Evolutionary conservation across 2,113 vertebrate species (phyloP), one percentile per base, ranked within the genome.

Genomic region (Pterocles burchelli): DNA sequence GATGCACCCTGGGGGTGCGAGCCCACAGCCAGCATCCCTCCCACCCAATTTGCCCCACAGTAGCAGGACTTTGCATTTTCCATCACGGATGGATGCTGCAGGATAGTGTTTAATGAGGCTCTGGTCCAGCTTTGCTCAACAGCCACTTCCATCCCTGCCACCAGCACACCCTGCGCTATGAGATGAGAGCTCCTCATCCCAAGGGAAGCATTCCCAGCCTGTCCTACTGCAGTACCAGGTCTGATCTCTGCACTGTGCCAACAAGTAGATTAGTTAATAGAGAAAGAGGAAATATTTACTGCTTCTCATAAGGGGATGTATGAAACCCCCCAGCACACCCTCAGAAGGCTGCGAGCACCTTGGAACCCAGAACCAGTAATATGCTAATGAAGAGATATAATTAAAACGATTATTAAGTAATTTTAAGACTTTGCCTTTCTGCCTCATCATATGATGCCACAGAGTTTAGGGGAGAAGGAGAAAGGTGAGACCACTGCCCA

Each of bases 111-210:
- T 57, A 48, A 38, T 20, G 29, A 89, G 33, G 12, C 66, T 90
- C 66, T n/a, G 61, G 26, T 33, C n/a, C 61, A 67, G 46, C 36
- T 62, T 76, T 48, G 54, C 52, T 46, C 52, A 85, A 52, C 21
- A 82, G 38, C 49, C 57, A n/a, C 57, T 48, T 68, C 43, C 55
- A 18, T 9, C 57, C 62, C 62, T 54, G 18, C 72, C 61, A 55
- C 14, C 52, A 73, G 49, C 59, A 31, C 0, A 1, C 17, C 24
- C 38, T 18, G 22, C 1, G 2, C 62, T 51, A 24, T 0, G 2
- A 3, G 28, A 28, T 33, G 65, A 84, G 45, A 79, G 36, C 46
- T 72, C 26, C 75, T 28, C 43, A 36, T 36, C 62, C 26, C 29
- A 26, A 41, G 51, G n/a, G 85, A 88, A 83, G 25, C 6, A 20